Conservation (phyloP, 2,113 vertebrate species). For the Sebastes schlegelii region DNA sequence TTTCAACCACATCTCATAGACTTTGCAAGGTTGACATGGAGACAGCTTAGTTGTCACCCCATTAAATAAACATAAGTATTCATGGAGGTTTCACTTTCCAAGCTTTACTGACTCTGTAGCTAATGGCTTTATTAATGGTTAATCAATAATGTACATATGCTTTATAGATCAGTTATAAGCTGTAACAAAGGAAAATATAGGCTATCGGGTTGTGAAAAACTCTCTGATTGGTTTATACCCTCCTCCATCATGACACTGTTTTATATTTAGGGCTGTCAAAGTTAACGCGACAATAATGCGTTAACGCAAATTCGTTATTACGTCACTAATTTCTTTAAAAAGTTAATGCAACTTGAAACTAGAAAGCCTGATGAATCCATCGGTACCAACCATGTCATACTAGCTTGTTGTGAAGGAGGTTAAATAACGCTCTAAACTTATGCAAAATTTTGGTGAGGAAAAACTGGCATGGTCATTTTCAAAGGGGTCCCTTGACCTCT, state of each 20-base stretch:
- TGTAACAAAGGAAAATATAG: neutral
- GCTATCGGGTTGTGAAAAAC: neutral
- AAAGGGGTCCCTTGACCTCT: too few species aligned
- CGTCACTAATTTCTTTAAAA: neutral
- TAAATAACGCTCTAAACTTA: too few species aligned
- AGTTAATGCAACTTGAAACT: too few species aligned
- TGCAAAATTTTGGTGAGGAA: too few species aligned
- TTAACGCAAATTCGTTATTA: too few species aligned
- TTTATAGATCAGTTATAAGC: neutral
- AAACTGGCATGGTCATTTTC: too few species aligned
- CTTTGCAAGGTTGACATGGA: neutral
- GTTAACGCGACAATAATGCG: too few species aligned
- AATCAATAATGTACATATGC: neutral
- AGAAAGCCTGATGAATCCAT: too few species aligned
- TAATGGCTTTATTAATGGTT: neutral
- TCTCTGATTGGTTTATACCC: neutral
- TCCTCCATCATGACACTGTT: neutral
- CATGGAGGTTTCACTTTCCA: neutral
- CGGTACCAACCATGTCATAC: too few species aligned
- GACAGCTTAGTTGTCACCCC: neutral
- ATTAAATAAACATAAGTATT: neutral
- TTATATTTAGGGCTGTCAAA: neutral
- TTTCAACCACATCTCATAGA: neutral
- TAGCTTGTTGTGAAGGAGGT: too few species aligned
- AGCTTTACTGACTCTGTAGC: neutral